phyloP scores from a whole-genome alignment of 2,113 vertebrate genomes.

The Naja naja region DNA sequence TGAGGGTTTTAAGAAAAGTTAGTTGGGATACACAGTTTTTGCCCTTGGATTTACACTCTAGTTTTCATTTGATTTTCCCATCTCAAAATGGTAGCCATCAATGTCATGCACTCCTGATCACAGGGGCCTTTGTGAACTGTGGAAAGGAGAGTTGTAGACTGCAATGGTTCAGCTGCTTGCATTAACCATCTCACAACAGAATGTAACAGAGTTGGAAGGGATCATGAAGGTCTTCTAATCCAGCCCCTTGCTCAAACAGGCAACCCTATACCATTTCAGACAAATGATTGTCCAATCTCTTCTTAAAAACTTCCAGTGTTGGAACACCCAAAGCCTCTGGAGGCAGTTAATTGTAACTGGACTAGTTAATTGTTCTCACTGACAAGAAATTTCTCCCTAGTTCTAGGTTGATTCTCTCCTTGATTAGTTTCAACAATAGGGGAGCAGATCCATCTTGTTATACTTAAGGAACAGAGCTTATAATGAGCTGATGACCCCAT shows the following conservation, averaged over 20 bases:
- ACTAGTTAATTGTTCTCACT: too few relatives aligned
- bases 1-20: not conserved
- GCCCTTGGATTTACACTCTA: not conserved
- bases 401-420: too few relatives aligned
- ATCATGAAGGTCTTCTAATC: not conserved
- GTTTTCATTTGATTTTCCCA: not conserved
- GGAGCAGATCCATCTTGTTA: not conserved
- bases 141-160: not conserved
- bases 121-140: not conserved
- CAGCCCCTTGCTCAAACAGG: not conserved
- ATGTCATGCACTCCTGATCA: not conserved
- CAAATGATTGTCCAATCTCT: too few relatives aligned
- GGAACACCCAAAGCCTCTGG: too few relatives aligned
- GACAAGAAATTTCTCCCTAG: too few relatives aligned
- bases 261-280: too few relatives aligned
- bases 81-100: not conserved
- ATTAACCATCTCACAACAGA: not conserved
- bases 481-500: not conserved
- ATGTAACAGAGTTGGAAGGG: not conserved
- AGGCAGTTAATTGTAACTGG: too few relatives aligned
- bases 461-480: not conserved
- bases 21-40: not conserved
- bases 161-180: not conserved
- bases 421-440: too few relatives aligned
- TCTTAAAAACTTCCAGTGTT: too few relatives aligned